Evolutionary conservation across 2,888 invertebrate species (phyloP).

Genomic region (Mythimna loreyi): DNA sequence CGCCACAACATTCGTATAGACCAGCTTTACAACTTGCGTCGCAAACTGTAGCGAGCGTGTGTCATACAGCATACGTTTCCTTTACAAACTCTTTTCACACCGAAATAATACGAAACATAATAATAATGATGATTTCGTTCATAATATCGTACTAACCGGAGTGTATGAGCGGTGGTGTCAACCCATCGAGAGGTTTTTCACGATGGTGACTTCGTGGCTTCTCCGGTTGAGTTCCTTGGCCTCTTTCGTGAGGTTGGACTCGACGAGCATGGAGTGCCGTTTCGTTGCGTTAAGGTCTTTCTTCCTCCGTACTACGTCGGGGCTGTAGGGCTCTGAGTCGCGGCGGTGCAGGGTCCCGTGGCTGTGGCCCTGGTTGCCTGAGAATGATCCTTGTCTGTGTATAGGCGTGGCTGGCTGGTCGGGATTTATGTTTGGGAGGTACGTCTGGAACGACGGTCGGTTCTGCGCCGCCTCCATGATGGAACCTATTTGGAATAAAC

Average conservation of each 20-base stretch:
- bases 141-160: slow-evolving; percentile 56
- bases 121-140: slow-evolving; percentile 42
- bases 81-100: slow-evolving; percentile 45
- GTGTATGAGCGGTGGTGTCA: slow-evolving; percentile 73
- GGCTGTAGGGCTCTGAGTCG: slow-evolving; percentile 85
- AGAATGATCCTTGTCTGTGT: slow-evolving; percentile 79
- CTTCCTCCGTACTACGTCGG: slow-evolving; percentile 84
- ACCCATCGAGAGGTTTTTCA: slow-evolving; percentile 87
- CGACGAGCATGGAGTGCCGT: slow-evolving; percentile 87
- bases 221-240: slow-evolving; percentile 83
- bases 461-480: slow-evolving; percentile 94
- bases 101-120: slow-evolving; percentile 57
- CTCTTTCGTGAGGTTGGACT: slow-evolving; percentile 81
- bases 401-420: slow-evolving; percentile 76
- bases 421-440: slow-evolving; percentile 80
- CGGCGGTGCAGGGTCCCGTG: slow-evolving; percentile 77
- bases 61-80: slow-evolving; percentile 46
- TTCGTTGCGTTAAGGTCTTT: slow-evolving; percentile 80
- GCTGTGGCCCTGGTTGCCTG: slow-evolving; percentile 70
- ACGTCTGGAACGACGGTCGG: slow-evolving; percentile 88
- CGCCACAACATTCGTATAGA: slow-evolving; percentile 55
- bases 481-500: slow-evolving; percentile 83
- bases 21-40: slow-evolving; percentile 27
- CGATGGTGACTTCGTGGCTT: slow-evolving; percentile 83
- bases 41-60: slow-evolving; percentile 44